Conservation (phyloP, 2,797 vertebrate genomes). For the Cercopithecus diana region DNA sequence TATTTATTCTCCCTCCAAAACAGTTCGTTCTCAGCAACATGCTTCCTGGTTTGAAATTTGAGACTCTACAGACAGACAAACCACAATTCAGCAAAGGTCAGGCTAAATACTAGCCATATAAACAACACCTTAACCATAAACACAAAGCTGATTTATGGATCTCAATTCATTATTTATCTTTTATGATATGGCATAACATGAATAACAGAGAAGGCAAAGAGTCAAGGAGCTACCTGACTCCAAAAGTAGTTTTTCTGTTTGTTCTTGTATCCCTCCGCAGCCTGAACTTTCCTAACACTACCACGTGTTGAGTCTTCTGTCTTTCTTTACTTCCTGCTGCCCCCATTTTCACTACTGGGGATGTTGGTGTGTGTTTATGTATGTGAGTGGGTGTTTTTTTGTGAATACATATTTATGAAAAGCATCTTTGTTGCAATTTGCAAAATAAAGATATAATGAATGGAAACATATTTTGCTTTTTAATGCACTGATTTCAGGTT, state of each 20-base stretch:
- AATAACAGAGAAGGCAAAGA: conserved; percentile 61
- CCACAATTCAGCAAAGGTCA: conserved; percentile 85
- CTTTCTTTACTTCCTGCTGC: conserved; percentile 54
- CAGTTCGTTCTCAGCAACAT: conserved; percentile 71
- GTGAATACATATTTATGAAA: conserved; percentile 51
- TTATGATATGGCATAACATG: conserved; percentile 64
- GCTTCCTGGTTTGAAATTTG: conserved; percentile 75
- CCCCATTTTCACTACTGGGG: neutral
- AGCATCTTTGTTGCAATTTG: conserved; percentile 58
- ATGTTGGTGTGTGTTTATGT: neutral
- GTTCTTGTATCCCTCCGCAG: neutral
- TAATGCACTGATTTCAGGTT: conserved; percentile 41
- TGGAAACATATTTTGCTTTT: conserved; percentile 53
- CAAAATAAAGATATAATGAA: conserved; percentile 46
- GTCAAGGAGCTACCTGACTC: neutral
- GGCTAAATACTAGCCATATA: conserved; percentile 86
- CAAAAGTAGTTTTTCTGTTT: neutral
- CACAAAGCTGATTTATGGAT: conserved; percentile 77
- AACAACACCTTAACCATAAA: conserved; percentile 79
- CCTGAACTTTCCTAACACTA: neutral
- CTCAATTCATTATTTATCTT: conserved; percentile 76
- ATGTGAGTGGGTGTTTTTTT: neutral
- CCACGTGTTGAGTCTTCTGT: conserved; percentile 30
- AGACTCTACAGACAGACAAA: conserved; percentile 87
- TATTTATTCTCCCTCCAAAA: conserved; percentile 76